phyloP scores from a whole-genome alignment of 2,113 vertebrate species.

The Psettodes erumei region DNA sequence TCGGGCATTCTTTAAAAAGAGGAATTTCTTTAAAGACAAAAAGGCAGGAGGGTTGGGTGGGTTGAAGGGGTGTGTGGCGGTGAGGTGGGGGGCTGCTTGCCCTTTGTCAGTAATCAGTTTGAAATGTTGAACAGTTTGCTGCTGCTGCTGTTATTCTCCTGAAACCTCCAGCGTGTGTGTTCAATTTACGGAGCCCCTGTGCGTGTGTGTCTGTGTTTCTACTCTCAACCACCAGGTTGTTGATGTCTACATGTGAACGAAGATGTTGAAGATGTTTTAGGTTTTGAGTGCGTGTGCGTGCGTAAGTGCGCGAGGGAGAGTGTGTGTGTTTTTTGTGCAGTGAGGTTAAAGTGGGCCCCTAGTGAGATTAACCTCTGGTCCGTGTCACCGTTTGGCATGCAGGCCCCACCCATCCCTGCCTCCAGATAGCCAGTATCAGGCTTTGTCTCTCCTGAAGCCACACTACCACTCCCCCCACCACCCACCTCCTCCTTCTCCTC shows the following conservation, averaged over 20 bases:
- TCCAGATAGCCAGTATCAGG: slow-evolving; percentile 83
- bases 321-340: slow-evolving; percentile 82
- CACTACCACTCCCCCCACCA: slow-evolving; percentile 37
- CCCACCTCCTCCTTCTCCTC: not conserved
- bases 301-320: slow-evolving; percentile 53
- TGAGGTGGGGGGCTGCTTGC: slow-evolving; percentile 61
- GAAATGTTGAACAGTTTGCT: slow-evolving; percentile 75
- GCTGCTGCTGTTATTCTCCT: slow-evolving; percentile 57
- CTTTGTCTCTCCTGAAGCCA: slow-evolving; percentile 87
- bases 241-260: slow-evolving; percentile 51
- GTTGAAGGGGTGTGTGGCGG: slow-evolving; percentile 54
- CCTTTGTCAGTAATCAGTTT: slow-evolving; percentile 79
- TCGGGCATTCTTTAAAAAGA: slow-evolving; percentile 79
- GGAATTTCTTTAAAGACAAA: slow-evolving; percentile 84
- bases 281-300: slow-evolving; percentile 24
- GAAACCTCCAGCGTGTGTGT: slow-evolving; percentile 53
- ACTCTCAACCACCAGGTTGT: slow-evolving; percentile 33
- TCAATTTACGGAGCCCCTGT: slow-evolving; percentile 47
- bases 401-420: slow-evolving; percentile 84
- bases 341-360: slow-evolving; percentile 84
- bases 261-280: slow-evolving; percentile 57
- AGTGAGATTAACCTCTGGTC: slow-evolving; percentile 86
- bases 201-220: slow-evolving; percentile 38
- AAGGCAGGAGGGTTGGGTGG: slow-evolving; percentile 69
- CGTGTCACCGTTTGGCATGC: slow-evolving; percentile 86